These are phyloP conservation scores for Reinhardtius hippoglossoides DNA, from an alignment of 2,113 vertebrate species.

Conservation along the genomic window DNA sequence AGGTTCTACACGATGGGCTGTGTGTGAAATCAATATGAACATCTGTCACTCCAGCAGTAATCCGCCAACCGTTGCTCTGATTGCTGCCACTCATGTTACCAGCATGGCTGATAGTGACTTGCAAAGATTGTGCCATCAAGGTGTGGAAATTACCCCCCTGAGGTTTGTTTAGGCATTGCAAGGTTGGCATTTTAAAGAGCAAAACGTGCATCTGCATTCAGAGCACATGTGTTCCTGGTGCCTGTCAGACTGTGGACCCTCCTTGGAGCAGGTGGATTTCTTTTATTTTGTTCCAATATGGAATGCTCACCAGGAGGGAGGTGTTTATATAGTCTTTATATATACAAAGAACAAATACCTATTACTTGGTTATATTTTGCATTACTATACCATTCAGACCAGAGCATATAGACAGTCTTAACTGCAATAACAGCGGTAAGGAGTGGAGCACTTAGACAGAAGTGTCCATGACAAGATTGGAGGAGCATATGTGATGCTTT, in stretches of 20 bases:
- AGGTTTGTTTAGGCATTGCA: constrained; percentile 24
- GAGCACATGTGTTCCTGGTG: constrained; percentile 9
- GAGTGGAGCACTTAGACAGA: neutral
- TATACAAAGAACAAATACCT: too few species aligned
- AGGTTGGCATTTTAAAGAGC: constrained; percentile 54
- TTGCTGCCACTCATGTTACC: constrained; percentile 21
- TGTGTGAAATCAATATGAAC: constrained; percentile 50
- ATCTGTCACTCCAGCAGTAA: constrained; percentile 33
- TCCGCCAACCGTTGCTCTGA: constrained; percentile 34
- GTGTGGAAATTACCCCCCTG: constrained; percentile 29
- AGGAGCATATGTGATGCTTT: constrained; percentile 1
- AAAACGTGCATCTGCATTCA: constrained; percentile 53
- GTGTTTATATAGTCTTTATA: too few species aligned
- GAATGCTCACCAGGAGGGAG: neutral
- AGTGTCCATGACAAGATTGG: neutral
- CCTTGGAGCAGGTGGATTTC: neutral
- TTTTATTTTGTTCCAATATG: neutral
- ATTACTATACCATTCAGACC: neutral
- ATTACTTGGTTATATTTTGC: neutral
- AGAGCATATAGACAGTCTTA: neutral
- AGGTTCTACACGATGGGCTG: constrained; percentile 13
- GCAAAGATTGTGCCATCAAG: constrained; percentile 39
- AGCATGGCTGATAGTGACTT: constrained; percentile 34
- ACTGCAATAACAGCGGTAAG: neutral
- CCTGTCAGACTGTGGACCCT: constrained; percentile 19